Base-by-base conservation (phyloP, 2,888 invertebrate genomes). In the Leptogaster cylindrica region DNA sequence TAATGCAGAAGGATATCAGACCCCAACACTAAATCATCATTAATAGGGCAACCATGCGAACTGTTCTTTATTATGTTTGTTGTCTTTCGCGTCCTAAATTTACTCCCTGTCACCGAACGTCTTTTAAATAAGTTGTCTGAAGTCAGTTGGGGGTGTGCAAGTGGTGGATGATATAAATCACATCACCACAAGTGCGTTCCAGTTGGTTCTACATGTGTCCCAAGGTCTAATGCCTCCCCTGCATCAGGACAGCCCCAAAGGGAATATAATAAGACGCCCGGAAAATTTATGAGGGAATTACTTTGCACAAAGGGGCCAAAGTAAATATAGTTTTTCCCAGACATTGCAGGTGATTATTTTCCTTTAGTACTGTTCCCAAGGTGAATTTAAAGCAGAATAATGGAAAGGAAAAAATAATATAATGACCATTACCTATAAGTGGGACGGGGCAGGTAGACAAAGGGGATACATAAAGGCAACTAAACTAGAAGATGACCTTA, bases 281-380 rank as follows among this genome's bases (percentile, higher is more conserved):
- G 39, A 61, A 63, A 63, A 70, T 68, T 63, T 65, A 70, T 70
- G 70, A 66, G 68, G 65, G 48, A 46, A 68, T 68, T 70, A 70
- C 61, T 63, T 63, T 4, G 36, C 46, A 65, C 66, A 68, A 66
- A 70, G 70, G 58, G 65, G 28, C n/a, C 41, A 28, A 44, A 44
- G 61, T 61, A 61, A 61, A 61, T 61, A 61, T 61, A 61, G 69
- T 69, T 69, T 52, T 48, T 20, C 27, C 39, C 52, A 69, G 66
- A 67, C 69, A 64, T 46, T 69, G 67, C 27, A 39, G 69, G 69
- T 69, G 69, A 69, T 69, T 69, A 69, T 69, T 69, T 69, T 67
- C 66, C 66, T 69, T 69, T 69, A 69, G 65, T 69, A 69, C 66
- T 55, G 69, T 69, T 69, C 69, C 69, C 69, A 44, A 63, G 69